phyloP scores from a whole-genome alignment of 2,888 invertebrate genomes.

The Oscheius sp. region DNA sequence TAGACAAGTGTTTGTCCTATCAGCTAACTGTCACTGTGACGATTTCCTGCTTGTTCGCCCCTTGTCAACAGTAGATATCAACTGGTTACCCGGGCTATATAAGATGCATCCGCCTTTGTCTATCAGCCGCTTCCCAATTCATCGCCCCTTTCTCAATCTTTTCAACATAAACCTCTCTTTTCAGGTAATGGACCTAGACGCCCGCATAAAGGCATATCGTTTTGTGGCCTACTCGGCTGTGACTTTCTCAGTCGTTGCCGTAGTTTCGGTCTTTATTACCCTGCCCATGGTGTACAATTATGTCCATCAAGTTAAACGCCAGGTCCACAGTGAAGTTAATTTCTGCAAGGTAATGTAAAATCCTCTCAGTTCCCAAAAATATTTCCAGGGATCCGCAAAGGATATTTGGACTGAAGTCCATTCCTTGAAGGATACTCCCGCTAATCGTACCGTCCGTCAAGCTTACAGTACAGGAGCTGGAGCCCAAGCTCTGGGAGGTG shows the following conservation, averaged over 20 bases:
- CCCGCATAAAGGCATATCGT: slow-evolving; percentile 57
- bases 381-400: slow-evolving; percentile 54
- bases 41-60: too few relatives aligned
- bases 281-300: slow-evolving; percentile 65
- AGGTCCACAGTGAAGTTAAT: slow-evolving; percentile 31
- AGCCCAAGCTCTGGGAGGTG: slow-evolving; percentile 16
- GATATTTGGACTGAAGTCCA: slow-evolving; percentile 62
- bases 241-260: slow-evolving; percentile 49
- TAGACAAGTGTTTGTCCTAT: too few relatives aligned
- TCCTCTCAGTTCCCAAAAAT: background rate
- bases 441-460: slow-evolving; percentile 63
- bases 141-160: too few relatives aligned
- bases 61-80: too few relatives aligned
- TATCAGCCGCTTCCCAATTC: too few relatives aligned
- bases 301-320: slow-evolving; percentile 25
- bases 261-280: slow-evolving; percentile 46
- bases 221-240: slow-evolving; percentile 61
- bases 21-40: too few relatives aligned
- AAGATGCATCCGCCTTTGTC: too few relatives aligned
- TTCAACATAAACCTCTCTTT: background rate
- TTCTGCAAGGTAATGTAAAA: slow-evolving; percentile 24
- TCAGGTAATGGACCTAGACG: slow-evolving; percentile 56
- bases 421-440: slow-evolving; percentile 55
- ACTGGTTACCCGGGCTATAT: too few relatives aligned
- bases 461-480: slow-evolving; percentile 44